These are phyloP conservation scores for Trialeurodes vaporariorum DNA, from an alignment of 1,140 invertebrate genomes.

Conservation along the genomic window DNA sequence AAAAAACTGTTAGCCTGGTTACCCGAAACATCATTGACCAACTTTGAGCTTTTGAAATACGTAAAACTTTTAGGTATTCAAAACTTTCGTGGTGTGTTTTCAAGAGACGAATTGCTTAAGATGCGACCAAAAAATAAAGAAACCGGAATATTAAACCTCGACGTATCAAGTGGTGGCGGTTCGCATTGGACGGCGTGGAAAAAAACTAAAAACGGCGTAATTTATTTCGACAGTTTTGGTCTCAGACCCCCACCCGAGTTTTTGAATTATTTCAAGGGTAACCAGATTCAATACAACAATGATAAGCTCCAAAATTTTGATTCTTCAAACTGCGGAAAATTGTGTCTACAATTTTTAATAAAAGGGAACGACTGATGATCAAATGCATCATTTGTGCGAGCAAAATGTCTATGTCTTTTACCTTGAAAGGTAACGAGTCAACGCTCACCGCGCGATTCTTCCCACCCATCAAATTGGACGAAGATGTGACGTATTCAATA, in stretches of 20 bases:
- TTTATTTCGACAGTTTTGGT: slow-evolving; percentile 8
- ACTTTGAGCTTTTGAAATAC: background rate
- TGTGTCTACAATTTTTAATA: slow-evolving; percentile 9
- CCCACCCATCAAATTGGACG: background rate
- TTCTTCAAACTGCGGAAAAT: slow-evolving; percentile 1
- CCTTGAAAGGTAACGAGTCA: background rate
- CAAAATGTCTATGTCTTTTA: background rate
- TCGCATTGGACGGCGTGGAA: slow-evolving; percentile 6
- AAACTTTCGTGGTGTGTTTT: slow-evolving; percentile 8
- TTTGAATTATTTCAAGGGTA: background rate
- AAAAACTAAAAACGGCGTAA: slow-evolving; percentile 10
- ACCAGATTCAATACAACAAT: slow-evolving; percentile 8
- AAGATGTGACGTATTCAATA: slow-evolving; percentile 1
- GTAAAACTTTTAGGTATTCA: slow-evolving; percentile 4
- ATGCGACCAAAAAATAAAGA: slow-evolving; percentile 1
- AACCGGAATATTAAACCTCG: slow-evolving; percentile 7
- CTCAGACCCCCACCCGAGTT: background rate
- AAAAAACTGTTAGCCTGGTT: background rate
- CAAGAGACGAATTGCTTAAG: slow-evolving; percentile 10
- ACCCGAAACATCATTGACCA: background rate
- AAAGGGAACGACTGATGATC: background rate
- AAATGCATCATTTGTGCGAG: background rate
- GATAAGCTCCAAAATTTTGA: slow-evolving; percentile 6
- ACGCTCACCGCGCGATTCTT: slow-evolving; percentile 3
- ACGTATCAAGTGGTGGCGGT: background rate